These are phyloP conservation scores for Anarhynchus alexandrinus DNA, from an alignment of 2,113 vertebrate genomes.

Conservation along the genomic window DNA sequence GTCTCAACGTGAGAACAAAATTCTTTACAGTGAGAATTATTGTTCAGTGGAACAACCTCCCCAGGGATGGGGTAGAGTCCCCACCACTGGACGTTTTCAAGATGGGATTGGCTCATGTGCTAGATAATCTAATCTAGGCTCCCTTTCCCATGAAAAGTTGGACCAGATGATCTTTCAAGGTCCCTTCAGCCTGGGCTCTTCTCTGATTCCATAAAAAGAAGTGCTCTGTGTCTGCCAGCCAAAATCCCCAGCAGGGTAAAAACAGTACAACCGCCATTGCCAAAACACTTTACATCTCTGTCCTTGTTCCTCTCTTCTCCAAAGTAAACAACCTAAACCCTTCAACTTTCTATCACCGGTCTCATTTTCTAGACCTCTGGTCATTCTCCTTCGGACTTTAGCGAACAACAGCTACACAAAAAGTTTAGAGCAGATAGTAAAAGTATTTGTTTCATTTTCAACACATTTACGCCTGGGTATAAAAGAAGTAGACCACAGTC, in stretches of 20 bases:
- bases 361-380: neutral
- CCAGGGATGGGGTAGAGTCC: neutral
- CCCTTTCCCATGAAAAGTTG: neutral
- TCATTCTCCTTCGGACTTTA: neutral
- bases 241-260: neutral
- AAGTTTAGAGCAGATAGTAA: neutral
- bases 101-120: neutral
- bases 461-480: neutral
- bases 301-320: neutral
- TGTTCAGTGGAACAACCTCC: neutral
- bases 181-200: neutral
- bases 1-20: neutral
- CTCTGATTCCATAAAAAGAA: neutral
- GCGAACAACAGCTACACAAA: neutral
- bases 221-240: neutral
- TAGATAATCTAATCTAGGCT: neutral
- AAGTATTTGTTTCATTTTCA: neutral
- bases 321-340: neutral
- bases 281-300: neutral
- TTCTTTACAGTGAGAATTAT: neutral
- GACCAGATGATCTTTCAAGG: neutral
- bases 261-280: neutral
- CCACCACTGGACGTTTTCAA: neutral
- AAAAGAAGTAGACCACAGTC: neutral
- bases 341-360: neutral